Percentiles rank a stretch among this genome's conserved stretches.
Conservation (phyloP, 1,140 invertebrate genomes). For the Drosophila repleta region DNA sequence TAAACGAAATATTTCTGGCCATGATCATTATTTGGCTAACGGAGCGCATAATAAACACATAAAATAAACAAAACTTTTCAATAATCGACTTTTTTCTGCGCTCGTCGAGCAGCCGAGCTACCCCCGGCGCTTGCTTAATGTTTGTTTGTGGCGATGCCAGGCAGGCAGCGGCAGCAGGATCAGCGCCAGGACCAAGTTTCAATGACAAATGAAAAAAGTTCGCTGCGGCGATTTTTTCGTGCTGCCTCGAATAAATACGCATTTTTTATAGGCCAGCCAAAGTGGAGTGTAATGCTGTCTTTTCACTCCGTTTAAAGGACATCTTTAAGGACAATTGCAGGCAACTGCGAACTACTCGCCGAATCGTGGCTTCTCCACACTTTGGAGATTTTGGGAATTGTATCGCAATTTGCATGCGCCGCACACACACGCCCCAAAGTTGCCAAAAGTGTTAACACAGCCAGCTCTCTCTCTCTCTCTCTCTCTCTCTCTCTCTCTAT, state of each 20-base stretch:
- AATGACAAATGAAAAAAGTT: conserved; percentile 83
- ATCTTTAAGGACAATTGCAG: conserved; percentile 49
- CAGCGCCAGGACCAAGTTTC: conserved; percentile 68
- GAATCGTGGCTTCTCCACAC: conserved; percentile 30
- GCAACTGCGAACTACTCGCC: conserved; percentile 38
- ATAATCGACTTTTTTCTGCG: conserved; percentile 75
- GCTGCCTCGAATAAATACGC: conserved; percentile 67
- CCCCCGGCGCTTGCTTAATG: conserved; percentile 64
- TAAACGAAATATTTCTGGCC: conserved; percentile 83
- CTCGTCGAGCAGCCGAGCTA: conserved; percentile 16
- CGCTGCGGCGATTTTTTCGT: conserved; percentile 21
- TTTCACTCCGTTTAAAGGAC: conserved; percentile 19
- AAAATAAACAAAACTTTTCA: conserved; percentile 83
- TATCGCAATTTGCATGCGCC: conserved; percentile 77
- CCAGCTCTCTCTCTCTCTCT: too few relatives aligned
- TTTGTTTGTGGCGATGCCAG: conserved; percentile 64
- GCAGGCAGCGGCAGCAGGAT: conserved; percentile 9
- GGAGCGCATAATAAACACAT: conserved; percentile 82
- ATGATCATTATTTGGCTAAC: conserved; percentile 83
- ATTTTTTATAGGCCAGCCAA: conserved; percentile 68
- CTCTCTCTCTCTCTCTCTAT: too few relatives aligned
- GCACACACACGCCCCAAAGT: conserved; percentile 50
- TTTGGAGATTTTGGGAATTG: conserved; percentile 79
- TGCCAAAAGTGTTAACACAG: conserved; percentile 50
- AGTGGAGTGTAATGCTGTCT: conserved; percentile 33